Conservation (phyloP, 2,113 vertebrate species). For the Cyprinus carpio region DNA sequence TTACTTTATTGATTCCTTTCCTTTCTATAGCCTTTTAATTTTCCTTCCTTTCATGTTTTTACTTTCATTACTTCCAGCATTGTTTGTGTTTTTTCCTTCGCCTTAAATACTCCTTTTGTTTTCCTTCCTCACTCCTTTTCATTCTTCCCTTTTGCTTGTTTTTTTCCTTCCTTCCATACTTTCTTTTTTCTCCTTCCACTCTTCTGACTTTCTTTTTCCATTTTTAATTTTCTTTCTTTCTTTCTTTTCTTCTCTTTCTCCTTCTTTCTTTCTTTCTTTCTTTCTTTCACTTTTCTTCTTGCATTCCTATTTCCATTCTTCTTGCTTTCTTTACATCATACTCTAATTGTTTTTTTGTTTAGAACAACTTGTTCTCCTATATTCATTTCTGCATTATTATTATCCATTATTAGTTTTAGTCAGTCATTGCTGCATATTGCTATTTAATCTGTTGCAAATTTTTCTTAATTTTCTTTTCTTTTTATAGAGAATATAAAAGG, state of each 20-base stretch:
- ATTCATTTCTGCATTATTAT: not conserved
- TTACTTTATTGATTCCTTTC: not conserved
- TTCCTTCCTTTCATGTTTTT: not conserved
- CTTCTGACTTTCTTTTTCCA: not conserved
- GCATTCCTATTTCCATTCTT: not conserved
- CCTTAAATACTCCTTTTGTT: not conserved
- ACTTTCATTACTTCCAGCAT: not conserved
- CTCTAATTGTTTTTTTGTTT: not conserved
- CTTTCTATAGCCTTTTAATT: not conserved
- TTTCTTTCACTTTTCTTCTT: not conserved
- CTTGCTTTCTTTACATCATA: not conserved
- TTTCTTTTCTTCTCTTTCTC: not conserved
- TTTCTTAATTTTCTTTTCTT: not conserved
- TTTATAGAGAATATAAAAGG: constrained; percentile 70
- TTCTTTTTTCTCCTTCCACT: not conserved
- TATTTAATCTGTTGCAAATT: not conserved
- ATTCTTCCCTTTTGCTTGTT: not conserved
- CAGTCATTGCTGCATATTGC: not conserved
- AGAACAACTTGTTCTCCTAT: no score
- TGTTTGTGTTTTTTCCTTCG: not conserved
- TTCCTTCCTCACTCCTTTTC: not conserved
- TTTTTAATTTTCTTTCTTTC: not conserved
- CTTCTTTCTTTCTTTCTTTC: not conserved
- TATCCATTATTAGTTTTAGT: not conserved
- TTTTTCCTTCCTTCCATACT: not conserved